A percentile compares a stretch with the other conserved stretches of the same genome.
phyloP scores from a whole-genome alignment of 2,888 invertebrate genomes.

The Stenotaenia linearis region DNA sequence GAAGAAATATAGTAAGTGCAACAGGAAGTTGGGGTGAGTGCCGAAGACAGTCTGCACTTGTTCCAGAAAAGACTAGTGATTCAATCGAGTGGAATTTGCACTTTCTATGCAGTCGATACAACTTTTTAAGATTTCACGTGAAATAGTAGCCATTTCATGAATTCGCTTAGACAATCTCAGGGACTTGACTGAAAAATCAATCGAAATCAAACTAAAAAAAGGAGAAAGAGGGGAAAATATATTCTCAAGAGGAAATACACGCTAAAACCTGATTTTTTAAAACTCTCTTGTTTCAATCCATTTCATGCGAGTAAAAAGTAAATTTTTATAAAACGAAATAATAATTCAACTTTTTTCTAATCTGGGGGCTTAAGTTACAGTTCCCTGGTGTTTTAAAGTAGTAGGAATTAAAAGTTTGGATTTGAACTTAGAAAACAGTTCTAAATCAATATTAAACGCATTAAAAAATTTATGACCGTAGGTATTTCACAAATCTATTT shows the following conservation, averaged over 20 bases:
- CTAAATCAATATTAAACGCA: too few species aligned
- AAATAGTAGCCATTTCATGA: neutral
- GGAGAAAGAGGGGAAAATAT: neutral
- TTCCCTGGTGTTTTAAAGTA: too few species aligned
- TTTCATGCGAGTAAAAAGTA: neutral
- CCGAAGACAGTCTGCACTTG: neutral
- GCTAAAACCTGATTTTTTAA: neutral
- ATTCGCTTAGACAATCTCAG: neutral
- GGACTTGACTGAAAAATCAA: constrained; percentile 9
- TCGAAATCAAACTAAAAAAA: neutral
- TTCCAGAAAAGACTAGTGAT: neutral
- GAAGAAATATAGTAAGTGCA: neutral
- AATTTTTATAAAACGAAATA: too few species aligned
- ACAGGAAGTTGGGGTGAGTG: neutral
- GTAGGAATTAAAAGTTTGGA: too few species aligned
- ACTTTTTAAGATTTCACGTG: neutral
- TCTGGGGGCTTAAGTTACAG: too few species aligned
- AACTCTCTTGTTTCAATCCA: neutral
- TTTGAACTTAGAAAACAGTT: too few species aligned
- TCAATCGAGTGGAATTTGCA: neutral
- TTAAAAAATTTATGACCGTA: too few species aligned
- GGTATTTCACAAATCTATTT: too few species aligned
- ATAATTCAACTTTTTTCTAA: too few species aligned
- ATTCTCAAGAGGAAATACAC: neutral
- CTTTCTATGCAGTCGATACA: constrained; percentile 12